Evolutionary conservation across 2,888 invertebrate species (phyloP), one percentile per base, ranked within the genome.

Genomic region (Eueremaeus valkanovi): DNA sequence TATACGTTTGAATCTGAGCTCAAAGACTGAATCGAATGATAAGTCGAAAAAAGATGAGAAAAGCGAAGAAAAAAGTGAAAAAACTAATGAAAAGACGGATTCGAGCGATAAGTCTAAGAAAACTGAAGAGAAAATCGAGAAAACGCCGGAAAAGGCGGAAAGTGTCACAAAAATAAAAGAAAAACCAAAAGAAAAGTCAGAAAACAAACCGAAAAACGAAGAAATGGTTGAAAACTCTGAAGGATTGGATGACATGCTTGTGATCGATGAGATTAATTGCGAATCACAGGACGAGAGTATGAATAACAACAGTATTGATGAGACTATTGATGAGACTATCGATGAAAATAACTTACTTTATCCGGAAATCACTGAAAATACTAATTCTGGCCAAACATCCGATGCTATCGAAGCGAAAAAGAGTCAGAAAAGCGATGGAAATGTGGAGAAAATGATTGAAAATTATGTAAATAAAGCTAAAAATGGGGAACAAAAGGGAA

Each of bases 1-100:
- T 16, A 63, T 63, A n/a, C 31, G 33, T 5, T n/a, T 63, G 18
- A 63, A 63, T 63, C n/a, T 63, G n/a, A 63, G n/a, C n/a, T 33
- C 63, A 63, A 63, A 27, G 18, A 18, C 45, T 3, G 27, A 55
- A 27, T 27, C 55, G 6, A 55, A 27, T 2, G 55, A 6, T 27
- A 24, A 27, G 55, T 27, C 55, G 27, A 55, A 55, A 55, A 55
- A 55, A n/a, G 21, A n/a, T 36, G 36, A 11, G 6, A 36, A 36
- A 36, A 36, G 36, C 36, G 36, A 36, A 8, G 36, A 11, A 5
- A 36, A 36, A 36, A 36, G 36, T 11, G 36, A 36, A 36, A 36
- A 36, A 36, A 11, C 36, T 5, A n/a, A n/a, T n/a, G n/a, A n/a
- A n/a, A n/a, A n/a, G n/a, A n/a, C n/a, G n/a, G 27, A 55, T 13